Evolutionary conservation across 2,113 vertebrate species (phyloP), one percentile per base, ranked within the genome.

Genomic region (Coturnix japonica): DNA sequence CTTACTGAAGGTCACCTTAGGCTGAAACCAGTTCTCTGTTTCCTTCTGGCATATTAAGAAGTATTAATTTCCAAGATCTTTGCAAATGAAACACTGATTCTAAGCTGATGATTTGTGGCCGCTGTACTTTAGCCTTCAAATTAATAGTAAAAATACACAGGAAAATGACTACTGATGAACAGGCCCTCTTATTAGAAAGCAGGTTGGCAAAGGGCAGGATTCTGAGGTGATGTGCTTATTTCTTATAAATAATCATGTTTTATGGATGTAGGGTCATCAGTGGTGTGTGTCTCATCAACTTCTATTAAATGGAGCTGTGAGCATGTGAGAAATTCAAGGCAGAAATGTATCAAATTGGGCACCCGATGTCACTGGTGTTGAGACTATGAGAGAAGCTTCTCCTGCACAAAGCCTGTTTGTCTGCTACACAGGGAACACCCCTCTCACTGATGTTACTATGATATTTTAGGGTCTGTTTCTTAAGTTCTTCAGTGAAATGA

Each of bases 31-130:
- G 77, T 53, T 91, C 69, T n/a, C 19, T 47, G 72, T 90, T 69
- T 20, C 5, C 46, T 81, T 20, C 66, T 44, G 81, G 63, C 31
- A 81, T 81, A 91, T 93, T 85, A 74, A 80, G 93, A 87, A 75
- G n/a, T 73, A 96, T 92, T 87, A 95, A 76, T 95, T 85, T 91
- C 37, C 91, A 30, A 86, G 74, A 91, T 85, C 74, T 95, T 97
- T 81, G 93, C 63, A 95, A 61, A 91, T 81, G 93, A 95, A 96
- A 95, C 46, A 93, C 84, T 95, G 80, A 90, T 74, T 81, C 53
- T 78, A 95, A 91, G 39, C 53, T 93, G 56, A 64, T 89, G 22
- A 82, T 95, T 94, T 95, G 90, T 86, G 83, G 77, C 87, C 64
- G 57, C 65, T 14, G 5, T 89, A 87, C 88, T 92, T 95, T 94